Percentiles rank a stretch among this genome's conserved stretches.
Conservation (phyloP, 2,113 vertebrate species). For the Gopherus evgoodei region DNA sequence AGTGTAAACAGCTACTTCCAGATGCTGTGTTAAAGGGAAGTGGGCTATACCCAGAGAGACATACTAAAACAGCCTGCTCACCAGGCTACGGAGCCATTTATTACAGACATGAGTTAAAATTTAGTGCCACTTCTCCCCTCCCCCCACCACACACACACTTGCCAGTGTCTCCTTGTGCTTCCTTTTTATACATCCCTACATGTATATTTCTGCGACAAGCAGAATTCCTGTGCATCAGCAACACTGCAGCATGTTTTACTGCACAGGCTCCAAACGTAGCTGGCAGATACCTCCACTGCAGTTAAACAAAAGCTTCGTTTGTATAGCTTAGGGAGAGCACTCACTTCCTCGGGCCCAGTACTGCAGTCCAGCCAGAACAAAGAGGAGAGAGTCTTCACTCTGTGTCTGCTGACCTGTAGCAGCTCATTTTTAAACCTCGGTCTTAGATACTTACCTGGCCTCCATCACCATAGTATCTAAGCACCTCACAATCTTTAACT, state of each 20-base stretch:
- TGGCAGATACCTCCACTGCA: neutral
- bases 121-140: neutral
- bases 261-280: neutral
- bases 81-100: neutral
- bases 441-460: neutral
- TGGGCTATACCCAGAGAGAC: neutral
- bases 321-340: neutral
- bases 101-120: neutral
- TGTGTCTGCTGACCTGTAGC: accelerated
- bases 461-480: neutral
- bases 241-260: neutral
- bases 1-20: neutral
- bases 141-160: neutral
- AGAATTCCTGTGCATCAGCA: neutral
- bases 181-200: neutral
- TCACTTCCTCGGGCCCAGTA: no score
- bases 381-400: neutral
- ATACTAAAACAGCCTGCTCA: neutral
- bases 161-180: neutral
- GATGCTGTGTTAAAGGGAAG: neutral
- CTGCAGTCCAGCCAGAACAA: no score
- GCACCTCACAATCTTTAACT: neutral
- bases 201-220: neutral
- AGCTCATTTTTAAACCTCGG: neutral
- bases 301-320: neutral